Evolutionary conservation across 2,113 vertebrate genomes (phyloP).

Genomic region (Ailuropoda melanoleuca): DNA sequence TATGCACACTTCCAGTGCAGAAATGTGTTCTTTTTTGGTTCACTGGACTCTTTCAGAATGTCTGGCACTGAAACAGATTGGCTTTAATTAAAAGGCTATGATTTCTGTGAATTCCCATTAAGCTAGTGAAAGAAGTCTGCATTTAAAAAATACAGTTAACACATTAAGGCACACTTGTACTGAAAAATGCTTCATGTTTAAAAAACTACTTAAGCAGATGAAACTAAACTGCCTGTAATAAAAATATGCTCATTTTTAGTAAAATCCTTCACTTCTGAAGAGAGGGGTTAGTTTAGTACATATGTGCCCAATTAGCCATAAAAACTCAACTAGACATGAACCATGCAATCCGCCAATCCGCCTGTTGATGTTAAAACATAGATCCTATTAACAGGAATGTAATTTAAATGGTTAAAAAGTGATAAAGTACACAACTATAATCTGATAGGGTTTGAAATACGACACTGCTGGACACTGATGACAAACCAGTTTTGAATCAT

Average conservation of each 20-base stretch:
- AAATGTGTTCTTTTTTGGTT: constrained; percentile 64
- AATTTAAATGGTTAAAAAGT: constrained; percentile 71
- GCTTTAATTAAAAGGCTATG: constrained; percentile 74
- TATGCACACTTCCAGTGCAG: constrained; percentile 24
- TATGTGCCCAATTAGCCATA: constrained; percentile 74
- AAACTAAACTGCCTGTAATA: constrained; percentile 70
- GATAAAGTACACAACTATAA: constrained; percentile 55
- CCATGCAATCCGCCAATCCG: constrained; percentile 37
- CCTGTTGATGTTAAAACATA: constrained; percentile 65
- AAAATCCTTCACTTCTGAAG: constrained; percentile 56
- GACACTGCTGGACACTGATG: background rate
- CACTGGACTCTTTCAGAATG: constrained; percentile 60
- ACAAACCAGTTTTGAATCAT: constrained; percentile 60
- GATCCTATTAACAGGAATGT: constrained; percentile 60
- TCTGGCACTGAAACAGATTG: constrained; percentile 65
- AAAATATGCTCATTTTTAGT: constrained; percentile 60
- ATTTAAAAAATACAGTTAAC: constrained; percentile 61
- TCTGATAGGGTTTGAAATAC: constrained; percentile 60
- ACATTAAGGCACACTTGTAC: constrained; percentile 54
- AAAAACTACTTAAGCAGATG: constrained; percentile 74
- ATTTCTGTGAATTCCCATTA: constrained; percentile 76
- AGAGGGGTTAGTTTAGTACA: constrained; percentile 46
- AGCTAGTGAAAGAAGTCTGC: constrained; percentile 69
- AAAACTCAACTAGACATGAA: constrained; percentile 68
- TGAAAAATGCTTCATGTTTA: constrained; percentile 63